These are phyloP conservation scores for Riparia riparia DNA, from an alignment of 2,113 vertebrate genomes.

Conservation along the genomic window DNA sequence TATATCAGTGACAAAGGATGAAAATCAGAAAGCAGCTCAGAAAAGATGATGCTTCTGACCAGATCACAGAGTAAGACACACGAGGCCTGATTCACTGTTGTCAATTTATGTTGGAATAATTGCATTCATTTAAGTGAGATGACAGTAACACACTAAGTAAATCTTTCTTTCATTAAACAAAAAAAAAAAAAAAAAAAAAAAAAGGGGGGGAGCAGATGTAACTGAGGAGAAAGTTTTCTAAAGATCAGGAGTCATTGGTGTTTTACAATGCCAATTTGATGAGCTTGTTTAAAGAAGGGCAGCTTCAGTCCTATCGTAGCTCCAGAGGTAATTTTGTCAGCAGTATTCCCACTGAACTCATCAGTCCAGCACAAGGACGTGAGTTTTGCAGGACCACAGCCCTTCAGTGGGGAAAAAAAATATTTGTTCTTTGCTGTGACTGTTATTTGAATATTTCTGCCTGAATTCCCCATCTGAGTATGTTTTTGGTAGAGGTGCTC, in stretches of 20 bases:
- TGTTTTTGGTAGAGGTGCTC: neutral
- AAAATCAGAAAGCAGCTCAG: neutral
- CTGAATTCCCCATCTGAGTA: neutral
- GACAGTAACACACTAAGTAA: neutral
- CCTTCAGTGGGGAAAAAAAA: neutral
- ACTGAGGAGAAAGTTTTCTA: conserved; percentile 2
- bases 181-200: neutral
- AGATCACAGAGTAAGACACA: neutral
- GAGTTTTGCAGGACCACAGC: neutral
- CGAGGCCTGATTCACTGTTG: neutral
- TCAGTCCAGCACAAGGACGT: accelerated
- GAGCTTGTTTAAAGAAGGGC: neutral
- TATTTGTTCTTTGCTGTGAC: neutral
- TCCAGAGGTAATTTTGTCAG: neutral
- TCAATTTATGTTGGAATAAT: neutral
- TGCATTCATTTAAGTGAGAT: neutral
- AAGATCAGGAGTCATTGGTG: neutral
- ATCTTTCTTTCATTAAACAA: neutral
- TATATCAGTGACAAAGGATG: neutral
- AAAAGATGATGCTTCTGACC: conserved; percentile 12
- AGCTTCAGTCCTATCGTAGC: neutral
- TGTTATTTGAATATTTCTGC: neutral
- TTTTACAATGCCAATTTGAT: neutral
- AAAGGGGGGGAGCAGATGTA: neutral
- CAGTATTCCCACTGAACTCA: neutral